Conservation (phyloP, 1,140 invertebrate species). For the Linepithema humile region DNA sequence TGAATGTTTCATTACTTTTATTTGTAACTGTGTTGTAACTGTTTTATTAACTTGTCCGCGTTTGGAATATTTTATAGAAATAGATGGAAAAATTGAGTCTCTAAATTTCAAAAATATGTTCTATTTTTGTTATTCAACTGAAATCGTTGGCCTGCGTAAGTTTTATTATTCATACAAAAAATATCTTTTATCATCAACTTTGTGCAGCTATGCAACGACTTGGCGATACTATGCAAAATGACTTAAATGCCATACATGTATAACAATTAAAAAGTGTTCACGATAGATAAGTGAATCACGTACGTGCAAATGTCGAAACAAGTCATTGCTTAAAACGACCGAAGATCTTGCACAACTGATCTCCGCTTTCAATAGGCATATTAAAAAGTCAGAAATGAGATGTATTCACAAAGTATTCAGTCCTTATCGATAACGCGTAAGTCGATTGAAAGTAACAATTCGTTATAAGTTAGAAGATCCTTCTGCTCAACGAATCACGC, state of each 20-base stretch:
- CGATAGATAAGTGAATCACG: slow-evolving; percentile 1
- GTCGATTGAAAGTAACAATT: not conserved
- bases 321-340: not conserved
- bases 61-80: not conserved
- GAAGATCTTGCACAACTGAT: not conserved
- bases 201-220: no score
- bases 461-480: not conserved
- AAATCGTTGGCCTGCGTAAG: no score
- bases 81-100: no score
- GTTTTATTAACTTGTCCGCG: not conserved
- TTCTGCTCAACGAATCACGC: not conserved
- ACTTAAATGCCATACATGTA: no score
- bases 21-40: not conserved
- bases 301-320: not conserved
- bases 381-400: not conserved
- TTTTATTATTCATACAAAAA: no score
- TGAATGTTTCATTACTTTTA: not conserved
- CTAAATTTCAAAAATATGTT: not conserved
- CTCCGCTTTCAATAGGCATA: not conserved
- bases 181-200: no score
- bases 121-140: not conserved
- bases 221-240: no score
- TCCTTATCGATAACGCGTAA: not conserved
- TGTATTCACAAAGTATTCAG: not conserved
- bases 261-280: not conserved